Evolutionary conservation across 2,113 vertebrate genomes (phyloP).

Genomic region (Erythrocebus patas): DNA sequence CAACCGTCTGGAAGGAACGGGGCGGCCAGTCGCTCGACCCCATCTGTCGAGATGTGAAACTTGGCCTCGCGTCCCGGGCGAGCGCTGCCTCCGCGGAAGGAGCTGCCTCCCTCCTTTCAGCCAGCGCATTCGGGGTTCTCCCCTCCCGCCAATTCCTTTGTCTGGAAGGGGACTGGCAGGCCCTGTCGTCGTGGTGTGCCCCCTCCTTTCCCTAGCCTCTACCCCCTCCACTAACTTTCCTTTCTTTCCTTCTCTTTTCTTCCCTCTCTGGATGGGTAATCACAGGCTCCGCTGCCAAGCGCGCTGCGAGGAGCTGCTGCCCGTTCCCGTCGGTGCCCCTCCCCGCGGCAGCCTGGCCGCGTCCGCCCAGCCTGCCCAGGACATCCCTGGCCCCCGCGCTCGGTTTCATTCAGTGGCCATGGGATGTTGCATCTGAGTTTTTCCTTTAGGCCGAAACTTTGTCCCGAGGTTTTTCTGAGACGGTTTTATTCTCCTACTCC

Average conservation of each 20-base stretch:
- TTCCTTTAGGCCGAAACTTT: constrained; percentile 7
- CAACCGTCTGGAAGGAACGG: neutral
- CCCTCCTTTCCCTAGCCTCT: constrained; percentile 33
- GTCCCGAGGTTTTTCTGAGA: neutral
- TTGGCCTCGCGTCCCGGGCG: neutral
- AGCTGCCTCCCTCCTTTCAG: neutral
- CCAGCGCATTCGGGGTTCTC: constrained; percentile 19
- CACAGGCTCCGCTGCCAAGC: constrained; percentile 43
- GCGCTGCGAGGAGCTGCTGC: neutral
- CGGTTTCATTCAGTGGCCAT: neutral
- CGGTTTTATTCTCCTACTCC: neutral
- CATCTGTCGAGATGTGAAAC: constrained; percentile 23
- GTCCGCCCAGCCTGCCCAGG: neutral
- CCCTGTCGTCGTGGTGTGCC: neutral
- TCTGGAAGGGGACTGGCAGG: constrained; percentile 49
- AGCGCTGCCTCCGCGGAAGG: constrained; percentile 12
- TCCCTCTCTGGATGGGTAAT: constrained; percentile 58
- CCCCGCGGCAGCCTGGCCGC: neutral
- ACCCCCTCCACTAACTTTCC: constrained; percentile 41
- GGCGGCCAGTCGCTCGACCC: neutral
- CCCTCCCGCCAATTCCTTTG: constrained; percentile 67
- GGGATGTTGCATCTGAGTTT: neutral
- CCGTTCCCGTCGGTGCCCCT: neutral
- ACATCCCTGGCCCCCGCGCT: neutral
- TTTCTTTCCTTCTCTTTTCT: constrained; percentile 46